phyloP scores from a whole-genome alignment of 2,113 vertebrate genomes.

The Carettochelys insculpta region DNA sequence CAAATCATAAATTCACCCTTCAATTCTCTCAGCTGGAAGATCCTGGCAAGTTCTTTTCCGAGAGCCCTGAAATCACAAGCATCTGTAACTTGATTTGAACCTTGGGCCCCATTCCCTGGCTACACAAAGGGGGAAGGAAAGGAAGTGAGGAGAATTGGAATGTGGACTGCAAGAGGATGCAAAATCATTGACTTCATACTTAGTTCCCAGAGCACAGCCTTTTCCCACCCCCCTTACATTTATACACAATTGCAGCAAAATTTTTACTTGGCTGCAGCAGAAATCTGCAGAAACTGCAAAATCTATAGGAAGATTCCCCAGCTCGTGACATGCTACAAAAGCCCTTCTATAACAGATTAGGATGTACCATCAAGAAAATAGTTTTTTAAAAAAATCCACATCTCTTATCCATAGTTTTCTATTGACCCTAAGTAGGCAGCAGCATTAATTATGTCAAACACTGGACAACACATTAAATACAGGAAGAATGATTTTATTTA shows the following conservation, averaged over 20 bases:
- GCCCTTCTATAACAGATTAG: background rate
- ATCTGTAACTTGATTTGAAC: background rate
- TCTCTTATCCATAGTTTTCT: background rate
- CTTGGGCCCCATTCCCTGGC: background rate
- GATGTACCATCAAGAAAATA: too few species aligned
- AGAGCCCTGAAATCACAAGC: background rate
- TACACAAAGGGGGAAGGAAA: fast-evolving
- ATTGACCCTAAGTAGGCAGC: background rate
- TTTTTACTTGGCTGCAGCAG: background rate
- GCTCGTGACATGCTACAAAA: background rate
- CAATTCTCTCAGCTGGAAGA: background rate
- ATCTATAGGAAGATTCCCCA: too few species aligned
- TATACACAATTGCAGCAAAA: background rate
- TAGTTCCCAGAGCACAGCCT: background rate
- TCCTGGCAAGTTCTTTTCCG: background rate
- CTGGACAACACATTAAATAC: too few species aligned
- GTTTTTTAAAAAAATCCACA: background rate
- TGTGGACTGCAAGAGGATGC: background rate
- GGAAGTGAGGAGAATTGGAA: fast-evolving
- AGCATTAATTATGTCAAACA: background rate
- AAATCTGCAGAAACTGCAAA: background rate
- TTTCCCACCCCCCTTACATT: background rate
- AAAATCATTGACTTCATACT: background rate
- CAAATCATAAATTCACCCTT: background rate
- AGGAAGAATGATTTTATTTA: background rate